Evolutionary conservation across 2,797 vertebrate genomes (phyloP), one percentile per base, ranked within the genome.

Genomic region (Lophius americanus): DNA sequence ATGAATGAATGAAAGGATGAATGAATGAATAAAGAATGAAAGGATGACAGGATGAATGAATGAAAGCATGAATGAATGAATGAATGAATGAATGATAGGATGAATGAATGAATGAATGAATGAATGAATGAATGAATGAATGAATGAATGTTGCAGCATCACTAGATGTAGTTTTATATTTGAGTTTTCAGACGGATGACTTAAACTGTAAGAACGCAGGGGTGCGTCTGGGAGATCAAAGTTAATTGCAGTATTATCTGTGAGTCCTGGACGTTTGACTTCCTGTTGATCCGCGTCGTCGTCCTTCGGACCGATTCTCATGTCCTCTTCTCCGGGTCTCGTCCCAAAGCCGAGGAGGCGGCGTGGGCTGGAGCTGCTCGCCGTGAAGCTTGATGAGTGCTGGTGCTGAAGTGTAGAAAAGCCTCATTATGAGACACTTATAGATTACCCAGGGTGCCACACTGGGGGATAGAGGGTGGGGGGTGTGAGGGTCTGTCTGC

Each of bases 351-450:
- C 69, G 82, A 83, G 78, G 82, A 73, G 84, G 70, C 63, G 55
- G 65, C 78, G 39, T 49, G 76, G 79, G 86, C 75, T 68, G 79
- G 74, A 57, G 60, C 69, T 68, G 68, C 72, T 62, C 74, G 78
- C 72, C 57, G 70, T 85, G 79, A 84, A 63, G 71, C 76, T 83
- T 87, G 85, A 89, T 88, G 79, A 88, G 88, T 79, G 83, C 82
- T 13, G 64, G 64, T 82, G 85, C 73, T 90, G 86, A 88, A 87
- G 80, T 81, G 75, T 68, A 88, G 86, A 88, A 88, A 87, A 82
- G 88, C 74, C 90, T 90, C 89, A 91, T 89, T 89, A 90, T 50
- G 68, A 88, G 89, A 88, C 87, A 89, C 85, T 91, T 91, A 90
- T 89, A 88, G 89, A 92, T 91, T 91, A 91, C 75, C 85, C 82